Conservation (phyloP, 2,797 vertebrate genomes). For the Poeciliopsis turneri region DNA sequence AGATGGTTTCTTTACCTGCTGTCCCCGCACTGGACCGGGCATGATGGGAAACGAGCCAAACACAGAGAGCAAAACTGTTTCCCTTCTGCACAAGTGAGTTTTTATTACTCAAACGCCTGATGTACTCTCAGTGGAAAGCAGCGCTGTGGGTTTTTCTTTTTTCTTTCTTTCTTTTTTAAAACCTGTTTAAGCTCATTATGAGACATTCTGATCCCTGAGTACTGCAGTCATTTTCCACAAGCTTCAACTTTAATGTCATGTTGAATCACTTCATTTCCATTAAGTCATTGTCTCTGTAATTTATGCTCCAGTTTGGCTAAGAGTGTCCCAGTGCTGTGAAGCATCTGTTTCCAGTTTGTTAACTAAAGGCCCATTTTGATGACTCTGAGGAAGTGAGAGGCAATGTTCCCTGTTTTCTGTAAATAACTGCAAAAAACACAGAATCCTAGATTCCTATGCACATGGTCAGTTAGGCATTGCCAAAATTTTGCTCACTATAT, state of each 20-base stretch:
- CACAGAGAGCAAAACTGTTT: background rate
- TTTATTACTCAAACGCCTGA: background rate
- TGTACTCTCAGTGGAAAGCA: background rate
- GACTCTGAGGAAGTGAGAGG: conserved; percentile 22
- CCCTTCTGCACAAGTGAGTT: background rate
- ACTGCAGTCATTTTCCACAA: conserved; percentile 12
- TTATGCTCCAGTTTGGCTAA: conserved; percentile 12
- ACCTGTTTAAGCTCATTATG: background rate
- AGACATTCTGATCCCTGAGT: background rate
- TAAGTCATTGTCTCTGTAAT: conserved; percentile 40
- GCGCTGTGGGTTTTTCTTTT: background rate
- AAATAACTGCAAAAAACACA: conserved; percentile 36
- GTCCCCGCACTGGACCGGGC: background rate
- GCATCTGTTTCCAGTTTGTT: conserved; percentile 66
- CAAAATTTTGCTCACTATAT: background rate
- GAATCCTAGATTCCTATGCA: background rate
- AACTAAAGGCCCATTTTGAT: conserved; percentile 44
- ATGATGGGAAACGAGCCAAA: no score
- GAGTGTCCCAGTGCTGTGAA: conserved; percentile 26
- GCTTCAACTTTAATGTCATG: conserved; percentile 9
- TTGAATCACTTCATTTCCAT: conserved; percentile 37
- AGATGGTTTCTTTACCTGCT: background rate
- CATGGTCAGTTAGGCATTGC: background rate
- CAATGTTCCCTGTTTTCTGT: conserved; percentile 28
- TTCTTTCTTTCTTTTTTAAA: no score